Evolutionary conservation across 1,140 invertebrate genomes (phyloP).

Genomic region (Drosophila watanabei): DNA sequence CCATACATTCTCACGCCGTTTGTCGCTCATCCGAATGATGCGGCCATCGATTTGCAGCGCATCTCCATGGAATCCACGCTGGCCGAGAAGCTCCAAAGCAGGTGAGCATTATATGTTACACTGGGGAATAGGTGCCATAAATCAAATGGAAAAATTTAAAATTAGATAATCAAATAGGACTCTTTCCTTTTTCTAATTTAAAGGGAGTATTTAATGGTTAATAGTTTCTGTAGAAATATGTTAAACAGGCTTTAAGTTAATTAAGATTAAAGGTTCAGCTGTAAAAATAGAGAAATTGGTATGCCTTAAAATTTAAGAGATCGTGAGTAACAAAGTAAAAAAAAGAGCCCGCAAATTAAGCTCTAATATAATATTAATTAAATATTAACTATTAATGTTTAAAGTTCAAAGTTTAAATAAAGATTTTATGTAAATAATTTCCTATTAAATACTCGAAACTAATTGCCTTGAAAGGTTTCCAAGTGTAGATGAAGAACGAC

Average conservation of each 20-base stretch:
- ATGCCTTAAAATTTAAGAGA: not conserved
- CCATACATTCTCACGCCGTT: constrained; percentile 81
- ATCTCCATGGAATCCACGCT: constrained; percentile 84
- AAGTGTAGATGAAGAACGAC: constrained; percentile 2
- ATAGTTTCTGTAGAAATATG: not conserved
- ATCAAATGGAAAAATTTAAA: not conserved
- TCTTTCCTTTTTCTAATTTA: not conserved
- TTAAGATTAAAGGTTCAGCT: not conserved
- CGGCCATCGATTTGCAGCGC: constrained; percentile 83
- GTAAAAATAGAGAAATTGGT: not conserved
- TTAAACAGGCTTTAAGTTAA: too few relatives aligned
- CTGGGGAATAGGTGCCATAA: not conserved
- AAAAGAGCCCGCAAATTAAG: not conserved
- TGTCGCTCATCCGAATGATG: constrained; percentile 85
- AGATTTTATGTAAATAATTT: not conserved
- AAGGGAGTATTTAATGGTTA: not conserved
- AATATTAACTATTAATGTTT: not conserved
- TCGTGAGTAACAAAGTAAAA: accelerated
- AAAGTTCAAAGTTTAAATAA: too few relatives aligned
- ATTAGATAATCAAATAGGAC: not conserved
- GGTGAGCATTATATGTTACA: constrained; percentile 55
- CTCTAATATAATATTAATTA: not conserved
- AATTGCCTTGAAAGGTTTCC: not conserved
- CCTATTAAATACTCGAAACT: not conserved
- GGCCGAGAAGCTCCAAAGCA: constrained; percentile 79